Base-by-base conservation (phyloP, 2,888 invertebrate genomes). In the Lysandra bellargus region DNA sequence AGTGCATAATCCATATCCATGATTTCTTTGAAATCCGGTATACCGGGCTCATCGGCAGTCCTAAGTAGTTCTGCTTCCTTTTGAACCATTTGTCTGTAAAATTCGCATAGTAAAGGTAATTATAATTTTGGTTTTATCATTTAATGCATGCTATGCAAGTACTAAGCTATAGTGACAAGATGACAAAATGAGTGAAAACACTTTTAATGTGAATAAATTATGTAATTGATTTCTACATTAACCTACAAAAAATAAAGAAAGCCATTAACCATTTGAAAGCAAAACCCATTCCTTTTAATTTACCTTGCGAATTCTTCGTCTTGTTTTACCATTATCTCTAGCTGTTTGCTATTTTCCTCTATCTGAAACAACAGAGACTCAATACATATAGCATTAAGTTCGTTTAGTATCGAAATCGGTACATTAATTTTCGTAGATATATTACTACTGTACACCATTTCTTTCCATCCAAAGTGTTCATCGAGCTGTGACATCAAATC, bases 1-100 rank as follows among this genome's bases (percentile, higher is more conserved):
- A 96, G 89, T 0, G 96, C 97, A 81, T 95, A 89, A 87, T 98
- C 97, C 95, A 97, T 96, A 79, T 97, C 96, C 95, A 98, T 97
- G 33, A 98, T 96, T 83, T 97, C 96, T 73, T 95, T 95, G 14
- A 98, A 93, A 86, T 96, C 93, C 0, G 95, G 95, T 0, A 92
- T 88, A 37, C 86, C 88, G 0, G 92, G 90, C 80, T 89, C 91
- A 86, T 89, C 87, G 49, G 92, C 91, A 64, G 91, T 85, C 78
- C 83, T 80, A 3, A 84, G 82, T 78, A 91, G 82, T 69, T 95
- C 90, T 4, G 90, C 87, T 83, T 95, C 95, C 84, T 95, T 91
- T 57, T 86, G 85, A 80, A 93, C 93, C 49, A 96, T 83, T 85
- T 92, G 88, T 81, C 94, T 95, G 84, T 57, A 78, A 79, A 44